Conservation (phyloP, 2,888 invertebrate genomes). For the Tiliacea citrago region DNA sequence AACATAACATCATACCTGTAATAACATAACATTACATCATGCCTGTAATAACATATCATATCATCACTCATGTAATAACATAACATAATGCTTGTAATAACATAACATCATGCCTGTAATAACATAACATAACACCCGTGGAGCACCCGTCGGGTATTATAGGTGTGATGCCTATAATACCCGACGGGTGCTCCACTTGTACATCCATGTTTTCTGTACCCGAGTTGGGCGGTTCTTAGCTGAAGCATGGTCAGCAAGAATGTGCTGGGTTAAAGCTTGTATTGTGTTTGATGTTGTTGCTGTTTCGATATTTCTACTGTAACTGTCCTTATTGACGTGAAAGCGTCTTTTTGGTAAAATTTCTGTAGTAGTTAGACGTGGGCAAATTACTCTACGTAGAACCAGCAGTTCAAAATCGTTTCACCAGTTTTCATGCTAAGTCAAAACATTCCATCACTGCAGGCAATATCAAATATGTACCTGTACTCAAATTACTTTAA, state of each 20-base stretch:
- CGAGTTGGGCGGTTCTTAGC: too few relatives aligned
- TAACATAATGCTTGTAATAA: too few relatives aligned
- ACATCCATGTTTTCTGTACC: conserved; percentile 9
- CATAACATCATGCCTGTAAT: too few relatives aligned
- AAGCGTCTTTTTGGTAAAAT: background rate
- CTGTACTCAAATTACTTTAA: background rate
- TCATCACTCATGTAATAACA: too few relatives aligned
- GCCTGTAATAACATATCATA: too few relatives aligned
- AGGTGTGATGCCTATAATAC: too few relatives aligned
- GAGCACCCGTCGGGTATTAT: too few relatives aligned
- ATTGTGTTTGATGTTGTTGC: background rate
- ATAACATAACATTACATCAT: too few relatives aligned
- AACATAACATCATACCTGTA: too few relatives aligned
- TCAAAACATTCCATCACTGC: background rate
- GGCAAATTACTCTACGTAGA: too few relatives aligned
- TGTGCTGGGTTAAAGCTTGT: background rate
- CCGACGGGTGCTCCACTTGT: too few relatives aligned
- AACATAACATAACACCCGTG: too few relatives aligned
- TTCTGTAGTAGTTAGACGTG: background rate
- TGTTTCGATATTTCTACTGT: background rate
- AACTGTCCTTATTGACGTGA: background rate
- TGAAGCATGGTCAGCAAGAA: background rate
- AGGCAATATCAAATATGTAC: background rate
- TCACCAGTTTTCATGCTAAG: background rate
- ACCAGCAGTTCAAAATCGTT: background rate